Evolutionary conservation across 2,113 vertebrate species (phyloP).

Genomic region (Ptychochromis oligacanthus): DNA sequence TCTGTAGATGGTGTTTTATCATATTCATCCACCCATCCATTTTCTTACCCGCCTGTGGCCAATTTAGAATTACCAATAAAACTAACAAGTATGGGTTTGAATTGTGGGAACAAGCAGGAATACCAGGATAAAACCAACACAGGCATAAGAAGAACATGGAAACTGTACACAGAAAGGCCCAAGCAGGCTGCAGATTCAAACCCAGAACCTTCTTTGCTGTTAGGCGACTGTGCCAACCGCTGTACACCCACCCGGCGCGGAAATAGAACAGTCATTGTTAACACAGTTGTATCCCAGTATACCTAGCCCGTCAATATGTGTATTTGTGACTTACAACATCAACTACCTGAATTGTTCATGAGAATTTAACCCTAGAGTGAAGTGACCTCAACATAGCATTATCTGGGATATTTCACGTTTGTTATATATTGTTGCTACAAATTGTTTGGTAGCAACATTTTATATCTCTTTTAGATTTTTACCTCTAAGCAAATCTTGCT

Average conservation of each 20-base stretch:
- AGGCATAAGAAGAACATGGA: not conserved
- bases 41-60: not conserved
- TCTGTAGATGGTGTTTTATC: not conserved
- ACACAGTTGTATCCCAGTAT: not conserved
- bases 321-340: too few relatives aligned
- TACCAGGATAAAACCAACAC: not conserved
- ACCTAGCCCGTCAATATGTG: not conserved
- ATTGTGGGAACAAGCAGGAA: not conserved
- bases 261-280: too few relatives aligned
- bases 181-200: not conserved
- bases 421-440: not conserved
- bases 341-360: not conserved
- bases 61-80: not conserved
- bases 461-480: not conserved
- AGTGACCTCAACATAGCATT: not conserved
- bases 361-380: fast-evolving
- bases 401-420: too few relatives aligned
- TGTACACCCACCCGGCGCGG: too few relatives aligned
- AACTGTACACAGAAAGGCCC: not conserved
- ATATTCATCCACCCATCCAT: not conserved
- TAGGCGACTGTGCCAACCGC: too few relatives aligned
- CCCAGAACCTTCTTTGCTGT: not conserved
- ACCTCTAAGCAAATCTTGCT: not conserved
- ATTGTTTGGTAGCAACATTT: not conserved
- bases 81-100: not conserved